Percentiles rank a stretch among this genome's conserved stretches.
Conservation (phyloP, 2,888 invertebrate species). For the Rhodophaea formosa region DNA sequence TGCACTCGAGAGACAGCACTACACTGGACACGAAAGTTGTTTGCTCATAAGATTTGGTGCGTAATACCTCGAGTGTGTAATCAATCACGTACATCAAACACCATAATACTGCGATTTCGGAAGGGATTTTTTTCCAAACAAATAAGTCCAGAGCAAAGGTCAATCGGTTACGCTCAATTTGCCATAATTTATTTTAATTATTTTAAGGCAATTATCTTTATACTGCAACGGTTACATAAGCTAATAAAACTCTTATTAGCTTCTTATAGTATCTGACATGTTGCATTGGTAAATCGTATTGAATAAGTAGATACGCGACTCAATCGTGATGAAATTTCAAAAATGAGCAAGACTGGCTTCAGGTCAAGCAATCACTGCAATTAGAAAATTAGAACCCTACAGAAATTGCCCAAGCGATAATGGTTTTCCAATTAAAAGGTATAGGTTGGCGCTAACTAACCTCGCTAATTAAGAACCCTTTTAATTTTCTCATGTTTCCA, state of each 20-base stretch:
- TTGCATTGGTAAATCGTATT: neutral
- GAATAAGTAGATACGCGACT: neutral
- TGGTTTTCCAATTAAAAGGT: neutral
- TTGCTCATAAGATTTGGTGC: neutral
- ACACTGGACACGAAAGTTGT: neutral
- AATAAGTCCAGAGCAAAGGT: neutral
- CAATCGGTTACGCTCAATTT: neutral
- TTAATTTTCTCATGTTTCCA: neutral
- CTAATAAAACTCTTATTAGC: conserved; percentile 5
- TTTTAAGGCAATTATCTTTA: neutral
- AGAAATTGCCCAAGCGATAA: neutral
- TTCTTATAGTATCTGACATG: neutral
- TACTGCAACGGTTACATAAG: neutral
- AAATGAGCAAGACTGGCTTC: neutral
- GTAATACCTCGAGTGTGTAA: neutral
- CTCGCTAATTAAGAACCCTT: neutral
- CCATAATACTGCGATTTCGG: neutral
- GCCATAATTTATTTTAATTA: conserved; percentile 6
- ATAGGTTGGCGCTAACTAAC: neutral
- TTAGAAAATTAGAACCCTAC: neutral
- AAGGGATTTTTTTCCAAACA: neutral
- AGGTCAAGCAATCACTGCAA: neutral
- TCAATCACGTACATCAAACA: neutral
- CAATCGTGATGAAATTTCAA: conserved; percentile 3
- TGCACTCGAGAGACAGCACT: neutral